Conservation (phyloP, 2,888 invertebrate species). For the Allolobophora icterica region DNA sequence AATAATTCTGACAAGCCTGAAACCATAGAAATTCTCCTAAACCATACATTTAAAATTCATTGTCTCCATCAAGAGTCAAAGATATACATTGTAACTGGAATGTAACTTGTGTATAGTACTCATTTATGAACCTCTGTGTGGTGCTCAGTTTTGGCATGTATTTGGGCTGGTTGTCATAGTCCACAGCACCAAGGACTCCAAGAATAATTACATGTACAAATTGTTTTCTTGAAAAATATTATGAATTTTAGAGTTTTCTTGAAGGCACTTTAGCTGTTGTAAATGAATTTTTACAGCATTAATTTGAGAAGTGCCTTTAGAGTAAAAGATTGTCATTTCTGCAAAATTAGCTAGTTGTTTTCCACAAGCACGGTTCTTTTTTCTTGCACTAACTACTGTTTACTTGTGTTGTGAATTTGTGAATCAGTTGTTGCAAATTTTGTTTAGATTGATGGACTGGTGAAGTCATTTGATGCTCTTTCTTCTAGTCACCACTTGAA, state of each 20-base stretch:
- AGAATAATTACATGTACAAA: neutral
- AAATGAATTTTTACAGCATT: too few species aligned
- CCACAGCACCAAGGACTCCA: neutral
- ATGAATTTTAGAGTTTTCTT: neutral
- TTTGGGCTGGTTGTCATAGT: neutral
- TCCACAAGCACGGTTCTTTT: neutral
- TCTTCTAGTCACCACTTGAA: neutral
- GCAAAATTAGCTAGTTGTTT: neutral
- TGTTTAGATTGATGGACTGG: slow-evolving; percentile 36
- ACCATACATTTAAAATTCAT: neutral
- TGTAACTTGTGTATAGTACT: neutral
- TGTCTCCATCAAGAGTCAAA: neutral
- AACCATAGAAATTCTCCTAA: neutral
- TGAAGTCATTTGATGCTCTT: slow-evolving; percentile 30
- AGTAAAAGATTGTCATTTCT: neutral
- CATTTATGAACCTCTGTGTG: neutral
- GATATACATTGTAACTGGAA: neutral
- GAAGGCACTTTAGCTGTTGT: neutral
- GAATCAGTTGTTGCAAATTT: neutral
- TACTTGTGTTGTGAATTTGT: neutral
- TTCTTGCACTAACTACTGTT: neutral
- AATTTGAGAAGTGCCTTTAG: neutral
- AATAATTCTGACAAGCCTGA: neutral
- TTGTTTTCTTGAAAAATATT: neutral
- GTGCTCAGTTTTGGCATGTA: neutral